Percentiles rank a stretch among this genome's conserved stretches.
These are phyloP conservation scores for Lemur catta DNA, from an alignment of 2,797 vertebrate species.

Conservation along the genomic window DNA sequence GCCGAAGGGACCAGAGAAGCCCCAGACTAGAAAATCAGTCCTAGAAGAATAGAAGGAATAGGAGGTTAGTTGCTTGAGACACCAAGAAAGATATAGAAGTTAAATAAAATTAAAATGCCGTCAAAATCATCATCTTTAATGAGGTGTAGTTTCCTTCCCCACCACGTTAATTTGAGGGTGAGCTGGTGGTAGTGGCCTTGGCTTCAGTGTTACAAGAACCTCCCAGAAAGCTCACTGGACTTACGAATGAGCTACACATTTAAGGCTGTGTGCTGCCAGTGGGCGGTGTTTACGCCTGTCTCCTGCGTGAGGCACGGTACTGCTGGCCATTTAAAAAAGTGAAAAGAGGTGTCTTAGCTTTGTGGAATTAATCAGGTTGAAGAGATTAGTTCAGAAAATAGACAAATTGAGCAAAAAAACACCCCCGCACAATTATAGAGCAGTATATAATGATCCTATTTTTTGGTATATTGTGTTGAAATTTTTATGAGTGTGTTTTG, in stretches of 20 bases:
- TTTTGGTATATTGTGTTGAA: background rate
- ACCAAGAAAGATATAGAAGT: background rate
- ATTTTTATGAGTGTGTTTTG: background rate
- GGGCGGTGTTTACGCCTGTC: background rate
- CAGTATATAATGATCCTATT: background rate
- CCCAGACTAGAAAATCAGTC: background rate
- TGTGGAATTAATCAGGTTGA: background rate
- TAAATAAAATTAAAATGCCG: background rate
- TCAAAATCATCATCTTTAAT: fast-evolving
- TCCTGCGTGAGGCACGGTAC: too few species aligned
- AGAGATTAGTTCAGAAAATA: background rate
- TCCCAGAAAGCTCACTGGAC: background rate
- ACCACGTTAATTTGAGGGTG: fast-evolving
- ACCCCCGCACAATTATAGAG: background rate
- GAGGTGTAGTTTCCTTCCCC: background rate
- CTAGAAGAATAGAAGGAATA: background rate
- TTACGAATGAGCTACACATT: too few species aligned
- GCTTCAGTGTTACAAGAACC: background rate
- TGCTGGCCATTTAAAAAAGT: background rate
- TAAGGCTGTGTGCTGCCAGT: background rate
- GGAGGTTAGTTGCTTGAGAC: fast-evolving
- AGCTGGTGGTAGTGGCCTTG: background rate
- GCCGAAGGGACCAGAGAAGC: background rate
- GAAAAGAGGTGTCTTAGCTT: background rate
- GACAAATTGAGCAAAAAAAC: background rate